phyloP scores from a whole-genome alignment of 1,140 invertebrate genomes.

The Solenopsis fugax region DNA sequence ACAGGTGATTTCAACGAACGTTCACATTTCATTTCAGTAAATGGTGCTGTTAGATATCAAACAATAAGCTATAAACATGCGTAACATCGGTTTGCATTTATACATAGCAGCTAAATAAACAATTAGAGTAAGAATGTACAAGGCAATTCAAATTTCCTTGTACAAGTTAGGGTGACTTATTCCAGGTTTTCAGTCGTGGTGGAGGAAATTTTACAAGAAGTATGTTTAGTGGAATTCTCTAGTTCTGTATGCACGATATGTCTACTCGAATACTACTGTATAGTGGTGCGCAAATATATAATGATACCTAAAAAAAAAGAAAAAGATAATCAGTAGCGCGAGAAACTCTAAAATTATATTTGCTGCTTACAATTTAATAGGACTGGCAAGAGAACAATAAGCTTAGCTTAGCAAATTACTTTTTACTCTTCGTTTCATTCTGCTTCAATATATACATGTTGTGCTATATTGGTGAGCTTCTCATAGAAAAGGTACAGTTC shows the following conservation, averaged over 20 bases:
- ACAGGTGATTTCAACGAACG: conserved; percentile 17
- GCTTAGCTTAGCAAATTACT: conserved; percentile 67
- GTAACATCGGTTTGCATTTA: background rate
- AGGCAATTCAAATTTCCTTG: conserved; percentile 2
- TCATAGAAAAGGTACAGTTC: conserved; percentile 74
- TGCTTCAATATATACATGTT: conserved; percentile 79
- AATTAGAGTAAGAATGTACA: background rate
- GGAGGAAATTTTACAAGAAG: conserved; percentile 70
- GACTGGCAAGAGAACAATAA: conserved; percentile 72
- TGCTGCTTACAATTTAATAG: conserved; percentile 60
- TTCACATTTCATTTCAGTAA: background rate
- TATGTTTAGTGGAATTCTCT: conserved; percentile 76
- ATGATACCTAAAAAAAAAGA: background rate
- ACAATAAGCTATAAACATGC: conserved; percentile 11
- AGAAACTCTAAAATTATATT: conserved; percentile 13
- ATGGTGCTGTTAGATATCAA: background rate
- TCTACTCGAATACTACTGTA: conserved; percentile 77
- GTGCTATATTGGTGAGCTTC: conserved; percentile 76
- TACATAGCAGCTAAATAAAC: background rate
- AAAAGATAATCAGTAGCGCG: background rate
- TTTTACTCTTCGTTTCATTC: conserved; percentile 71
- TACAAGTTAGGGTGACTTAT: conserved; percentile 7
- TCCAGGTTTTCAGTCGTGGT: conserved; percentile 73
- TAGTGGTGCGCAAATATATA: conserved; percentile 71
- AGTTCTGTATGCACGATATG: conserved; percentile 78